A percentile compares a stretch with the other conserved stretches of the same genome.
Conservation (phyloP, 2,113 vertebrate genomes). For the Malurus alboscapulatus region DNA sequence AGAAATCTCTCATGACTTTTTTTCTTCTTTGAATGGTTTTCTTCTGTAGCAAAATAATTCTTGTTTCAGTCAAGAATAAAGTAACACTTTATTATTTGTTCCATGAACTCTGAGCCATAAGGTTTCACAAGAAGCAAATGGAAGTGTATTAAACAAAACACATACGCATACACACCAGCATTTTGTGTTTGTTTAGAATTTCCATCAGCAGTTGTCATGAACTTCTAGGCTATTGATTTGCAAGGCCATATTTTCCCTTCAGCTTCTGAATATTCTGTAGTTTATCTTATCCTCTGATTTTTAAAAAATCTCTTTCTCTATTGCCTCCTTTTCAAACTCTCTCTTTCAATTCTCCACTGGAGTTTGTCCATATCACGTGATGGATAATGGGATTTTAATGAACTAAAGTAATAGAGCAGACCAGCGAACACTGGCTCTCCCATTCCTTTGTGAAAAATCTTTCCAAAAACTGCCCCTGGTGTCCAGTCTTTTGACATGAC, state of each 20-base stretch:
- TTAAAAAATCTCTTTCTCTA: neutral
- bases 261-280: neutral
- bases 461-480: neutral
- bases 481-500: neutral
- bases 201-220: neutral
- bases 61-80: neutral
- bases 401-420: neutral
- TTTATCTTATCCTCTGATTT: neutral
- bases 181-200: neutral
- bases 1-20: neutral
- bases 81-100: neutral
- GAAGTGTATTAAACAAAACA: neutral
- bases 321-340: neutral
- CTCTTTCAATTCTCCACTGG: neutral
- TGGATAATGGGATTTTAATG: conserved; percentile 8
- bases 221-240: neutral
- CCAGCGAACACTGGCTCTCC: neutral
- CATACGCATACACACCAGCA: accelerated
- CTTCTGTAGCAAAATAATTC: neutral
- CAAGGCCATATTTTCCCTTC: neutral
- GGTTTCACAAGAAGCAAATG: neutral
- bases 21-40: neutral
- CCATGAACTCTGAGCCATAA: neutral
- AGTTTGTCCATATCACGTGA: neutral
- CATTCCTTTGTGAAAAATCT: neutral